Conservation (phyloP, 2,888 invertebrate species). For the Cecidostiba fungosa region DNA sequence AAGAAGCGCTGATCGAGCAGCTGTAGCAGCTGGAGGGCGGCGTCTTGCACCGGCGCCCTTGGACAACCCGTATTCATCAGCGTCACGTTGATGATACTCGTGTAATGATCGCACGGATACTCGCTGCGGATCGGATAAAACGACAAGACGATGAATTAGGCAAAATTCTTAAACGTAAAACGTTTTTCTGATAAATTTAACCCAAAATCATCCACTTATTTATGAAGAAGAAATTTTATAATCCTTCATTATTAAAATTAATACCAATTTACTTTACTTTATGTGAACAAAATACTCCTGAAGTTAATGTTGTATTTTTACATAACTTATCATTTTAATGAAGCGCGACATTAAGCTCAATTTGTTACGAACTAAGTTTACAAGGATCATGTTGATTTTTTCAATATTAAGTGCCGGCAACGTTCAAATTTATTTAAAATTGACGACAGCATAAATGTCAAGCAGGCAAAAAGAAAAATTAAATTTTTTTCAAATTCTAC, state of each 20-base stretch:
- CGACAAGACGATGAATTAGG: constrained; percentile 38
- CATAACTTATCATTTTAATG: not conserved
- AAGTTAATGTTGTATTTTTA: too few relatives aligned
- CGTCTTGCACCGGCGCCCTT: constrained; percentile 94
- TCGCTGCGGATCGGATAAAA: constrained; percentile 84
- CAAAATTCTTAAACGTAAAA: not conserved
- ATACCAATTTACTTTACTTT: too few relatives aligned
- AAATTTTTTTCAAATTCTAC: too few relatives aligned
- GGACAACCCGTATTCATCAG: constrained; percentile 98
- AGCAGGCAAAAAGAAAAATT: not conserved
- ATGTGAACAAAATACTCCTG: too few relatives aligned
- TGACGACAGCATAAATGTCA: not conserved
- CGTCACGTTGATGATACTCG: constrained; percentile 98
- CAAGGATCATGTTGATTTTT: not conserved
- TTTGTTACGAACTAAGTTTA: not conserved
- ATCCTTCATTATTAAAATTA: too few relatives aligned
- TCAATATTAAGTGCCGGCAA: not conserved
- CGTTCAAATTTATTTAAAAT: not conserved
- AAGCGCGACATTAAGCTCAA: not conserved
- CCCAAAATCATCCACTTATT: too few relatives aligned
- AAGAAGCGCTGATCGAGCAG: constrained; percentile 97
- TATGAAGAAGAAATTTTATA: too few relatives aligned
- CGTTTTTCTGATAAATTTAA: too few relatives aligned
- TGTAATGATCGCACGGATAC: constrained; percentile 98
- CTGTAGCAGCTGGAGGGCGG: constrained; percentile 96